Percentiles rank a stretch among this genome's conserved stretches.
phyloP scores from a whole-genome alignment of 2,797 vertebrate species.

The Hippoglossus hippoglossus region DNA sequence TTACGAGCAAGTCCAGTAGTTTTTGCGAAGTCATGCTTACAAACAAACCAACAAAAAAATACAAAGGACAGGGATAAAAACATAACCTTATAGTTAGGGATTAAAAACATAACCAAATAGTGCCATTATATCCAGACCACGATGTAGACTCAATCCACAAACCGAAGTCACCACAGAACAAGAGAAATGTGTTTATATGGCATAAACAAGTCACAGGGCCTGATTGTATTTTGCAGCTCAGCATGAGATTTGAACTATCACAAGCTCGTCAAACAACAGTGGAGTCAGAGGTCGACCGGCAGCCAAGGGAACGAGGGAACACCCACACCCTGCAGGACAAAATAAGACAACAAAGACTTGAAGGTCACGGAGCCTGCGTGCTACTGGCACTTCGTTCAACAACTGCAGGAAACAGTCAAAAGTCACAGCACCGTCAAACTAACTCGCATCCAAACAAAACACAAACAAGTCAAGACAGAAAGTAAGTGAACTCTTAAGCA shows the following conservation, averaged over 20 bases:
- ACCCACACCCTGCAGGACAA: slow-evolving; percentile 43
- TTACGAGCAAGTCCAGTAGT: too few relatives aligned
- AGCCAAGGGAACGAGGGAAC: slow-evolving; percentile 45
- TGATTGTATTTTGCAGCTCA: too few relatives aligned
- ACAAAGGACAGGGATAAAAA: too few relatives aligned
- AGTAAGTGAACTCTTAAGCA: slow-evolving; percentile 24
- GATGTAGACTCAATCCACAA: too few relatives aligned
- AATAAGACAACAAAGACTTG: slow-evolving; percentile 55
- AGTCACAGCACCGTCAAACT: not conserved
- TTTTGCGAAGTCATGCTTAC: too few relatives aligned
- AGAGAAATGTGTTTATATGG: not conserved
- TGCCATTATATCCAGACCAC: too few relatives aligned
- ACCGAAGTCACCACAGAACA: too few relatives aligned
- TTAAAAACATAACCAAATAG: too few relatives aligned
- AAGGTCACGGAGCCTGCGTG: slow-evolving; percentile 54
- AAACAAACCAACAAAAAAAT: too few relatives aligned
- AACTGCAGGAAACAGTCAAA: slow-evolving; percentile 8
- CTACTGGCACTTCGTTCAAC: slow-evolving; percentile 6
- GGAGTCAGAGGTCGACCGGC: slow-evolving; percentile 42
- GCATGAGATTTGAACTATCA: too few relatives aligned
- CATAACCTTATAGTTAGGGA: too few relatives aligned
- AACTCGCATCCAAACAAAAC: not conserved
- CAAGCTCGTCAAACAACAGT: slow-evolving; percentile 38
- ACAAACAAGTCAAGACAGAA: slow-evolving; percentile 40
- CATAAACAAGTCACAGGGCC: not conserved